Evolutionary conservation across 2,797 vertebrate species (phyloP), one percentile per base, ranked within the genome.

Genomic region (Pangasius krempfi): DNA sequence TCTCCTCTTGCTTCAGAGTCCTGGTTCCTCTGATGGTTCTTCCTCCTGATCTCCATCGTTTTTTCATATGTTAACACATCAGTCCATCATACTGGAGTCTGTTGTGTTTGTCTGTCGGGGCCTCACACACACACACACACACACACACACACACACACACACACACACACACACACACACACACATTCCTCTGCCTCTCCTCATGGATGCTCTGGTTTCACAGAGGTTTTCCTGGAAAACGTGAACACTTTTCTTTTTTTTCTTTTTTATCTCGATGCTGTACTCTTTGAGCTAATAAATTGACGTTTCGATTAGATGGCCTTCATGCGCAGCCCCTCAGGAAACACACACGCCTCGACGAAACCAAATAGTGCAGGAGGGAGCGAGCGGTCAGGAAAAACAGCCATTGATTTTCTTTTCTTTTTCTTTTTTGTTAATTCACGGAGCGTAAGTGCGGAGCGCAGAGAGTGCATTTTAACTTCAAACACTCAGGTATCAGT

Each of bases 271-370:
- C 33, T 52, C 27, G 40, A 66, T 52, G 58, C 75, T 79, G 56
- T 30, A 25, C 40, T 50, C 85, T 78, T 79, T 79, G 58, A 60
- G 52, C 5, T 73, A 95, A 96, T 94, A 95, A 97, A 97, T 96
- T 96, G 95, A 96, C 93, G 92, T 95, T 96, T 96, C 95, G 95
- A 97, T 96, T 96, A 94, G 94, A 94, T 93, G 91, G 94, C 94
- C 95, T 96, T 96, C 92, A 95, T 94, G 95, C 88, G 91, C 91
- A 92, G 95, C 94, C 95, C 93, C 94, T 95, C 95, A 94, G 95
- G 96, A 97, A 95, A 95, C 94, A 95, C 96, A 96, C 96, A 95
- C 92, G 94, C 94, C 96, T 92, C 95, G 94, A 95, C 0, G 96
- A 96, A 96, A 97, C 95, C 95, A 95, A 96, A 97, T 96, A 96